Evolutionary conservation across 2,888 invertebrate genomes (phyloP).

Genomic region (Hermaeophaga mercurialis): DNA sequence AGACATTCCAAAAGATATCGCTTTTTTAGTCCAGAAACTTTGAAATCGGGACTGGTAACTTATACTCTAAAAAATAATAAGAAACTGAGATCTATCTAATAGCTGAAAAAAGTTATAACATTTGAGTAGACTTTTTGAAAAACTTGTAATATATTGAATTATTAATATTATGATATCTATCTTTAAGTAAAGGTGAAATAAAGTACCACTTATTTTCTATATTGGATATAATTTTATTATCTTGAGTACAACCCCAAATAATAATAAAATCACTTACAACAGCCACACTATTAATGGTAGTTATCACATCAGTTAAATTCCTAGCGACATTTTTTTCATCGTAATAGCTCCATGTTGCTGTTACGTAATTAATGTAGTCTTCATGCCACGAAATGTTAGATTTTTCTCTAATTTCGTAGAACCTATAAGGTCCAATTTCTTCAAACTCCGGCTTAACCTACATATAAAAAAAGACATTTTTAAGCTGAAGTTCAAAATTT

Average conservation of each 20-base stretch:
- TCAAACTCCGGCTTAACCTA: conserved; percentile 61
- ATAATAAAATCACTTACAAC: conserved; percentile 65
- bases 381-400: conserved; percentile 76
- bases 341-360: conserved; percentile 71
- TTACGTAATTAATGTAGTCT: conserved; percentile 73
- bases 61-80: conserved; percentile 62
- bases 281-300: conserved; percentile 77
- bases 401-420: conserved; percentile 70
- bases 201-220: too few species aligned
- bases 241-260: too few species aligned
- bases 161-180: too few species aligned
- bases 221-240: too few species aligned
- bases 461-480: neutral
- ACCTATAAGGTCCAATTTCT: conserved; percentile 69
- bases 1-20: conserved; percentile 59
- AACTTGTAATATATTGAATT: too few species aligned
- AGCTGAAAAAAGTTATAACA: neutral
- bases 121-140: too few species aligned
- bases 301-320: conserved; percentile 69
- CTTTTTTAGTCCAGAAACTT: conserved; percentile 62
- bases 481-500: neutral
- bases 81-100: too few species aligned
- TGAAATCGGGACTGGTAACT: conserved; percentile 65
- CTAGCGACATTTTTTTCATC: conserved; percentile 70
- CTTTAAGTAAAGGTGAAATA: too few species aligned